Conservation (phyloP, 2,797 vertebrate species). For the Hypotaenidia philippensis region DNA sequence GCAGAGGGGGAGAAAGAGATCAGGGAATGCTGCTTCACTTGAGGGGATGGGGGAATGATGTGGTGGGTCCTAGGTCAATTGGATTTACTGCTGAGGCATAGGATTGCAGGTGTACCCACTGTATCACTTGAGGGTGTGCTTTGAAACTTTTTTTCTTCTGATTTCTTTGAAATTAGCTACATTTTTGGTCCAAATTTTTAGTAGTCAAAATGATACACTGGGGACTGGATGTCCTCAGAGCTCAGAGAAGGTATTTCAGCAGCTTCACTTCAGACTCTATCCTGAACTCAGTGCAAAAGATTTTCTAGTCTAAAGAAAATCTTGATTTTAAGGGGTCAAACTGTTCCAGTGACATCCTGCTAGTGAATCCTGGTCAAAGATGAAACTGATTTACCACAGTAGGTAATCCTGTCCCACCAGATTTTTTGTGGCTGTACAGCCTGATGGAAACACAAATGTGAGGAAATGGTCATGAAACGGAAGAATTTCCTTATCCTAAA, state of each 20-base stretch:
- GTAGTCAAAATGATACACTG: not conserved
- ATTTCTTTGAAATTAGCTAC: not conserved
- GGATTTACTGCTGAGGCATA: not conserved
- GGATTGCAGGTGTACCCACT: fast-evolving
- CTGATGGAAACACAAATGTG: not conserved
- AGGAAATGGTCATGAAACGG: not conserved
- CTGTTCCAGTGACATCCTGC: not conserved
- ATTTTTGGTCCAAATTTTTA: not conserved
- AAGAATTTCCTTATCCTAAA: not conserved
- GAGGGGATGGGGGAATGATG: not conserved
- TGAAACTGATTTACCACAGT: not conserved
- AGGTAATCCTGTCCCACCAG: not conserved
- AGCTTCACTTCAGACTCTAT: not conserved
- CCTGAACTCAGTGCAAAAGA: not conserved
- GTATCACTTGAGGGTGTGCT: not conserved
- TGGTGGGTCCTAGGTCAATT: not conserved
- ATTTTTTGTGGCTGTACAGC: not conserved
- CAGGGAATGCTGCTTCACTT: not conserved
- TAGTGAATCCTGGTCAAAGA: not conserved
- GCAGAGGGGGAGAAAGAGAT: not conserved
- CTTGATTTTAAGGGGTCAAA: not conserved
- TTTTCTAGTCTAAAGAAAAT: not conserved
- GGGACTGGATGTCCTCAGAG: not conserved
- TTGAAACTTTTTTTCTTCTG: not conserved
- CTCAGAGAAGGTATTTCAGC: not conserved